Evolutionary conservation across 2,888 invertebrate genomes (phyloP).

Genomic region (Sthenelais limicola): DNA sequence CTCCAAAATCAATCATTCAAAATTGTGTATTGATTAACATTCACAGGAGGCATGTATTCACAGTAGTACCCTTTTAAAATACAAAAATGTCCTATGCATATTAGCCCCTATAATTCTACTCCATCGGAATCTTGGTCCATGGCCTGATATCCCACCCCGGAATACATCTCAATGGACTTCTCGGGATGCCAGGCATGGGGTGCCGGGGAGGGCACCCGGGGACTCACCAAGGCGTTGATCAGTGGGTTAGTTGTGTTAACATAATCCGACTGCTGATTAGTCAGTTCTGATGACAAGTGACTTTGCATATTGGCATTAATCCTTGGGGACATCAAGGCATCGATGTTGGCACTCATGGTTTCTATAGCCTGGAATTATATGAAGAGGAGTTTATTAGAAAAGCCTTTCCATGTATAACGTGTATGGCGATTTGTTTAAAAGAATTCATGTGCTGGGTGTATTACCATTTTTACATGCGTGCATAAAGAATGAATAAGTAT

Average conservation of each 20-base stretch:
- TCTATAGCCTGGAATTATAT: not conserved
- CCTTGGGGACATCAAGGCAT: conserved; percentile 23
- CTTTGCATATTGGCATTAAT: not conserved
- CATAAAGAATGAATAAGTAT: no score
- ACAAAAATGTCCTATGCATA: no score
- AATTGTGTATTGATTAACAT: no score
- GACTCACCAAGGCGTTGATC: conserved; percentile 16
- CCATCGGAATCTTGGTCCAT: conserved; percentile 10
- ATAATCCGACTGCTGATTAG: not conserved
- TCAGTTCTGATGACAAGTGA: conserved; percentile 1
- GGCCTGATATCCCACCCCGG: conserved; percentile 7
- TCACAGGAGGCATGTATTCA: no score
- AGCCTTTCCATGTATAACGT: no score
- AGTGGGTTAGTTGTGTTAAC: not conserved
- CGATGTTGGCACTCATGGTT: not conserved
- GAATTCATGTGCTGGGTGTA: no score
- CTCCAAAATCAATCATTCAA: no score
- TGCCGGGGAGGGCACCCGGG: not conserved
- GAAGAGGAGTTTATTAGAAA: no score
- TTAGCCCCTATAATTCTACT: conserved; percentile 5
- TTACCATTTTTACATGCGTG: no score
- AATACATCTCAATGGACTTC: not conserved
- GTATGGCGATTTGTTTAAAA: no score
- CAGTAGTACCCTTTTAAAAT: no score
- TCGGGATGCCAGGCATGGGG: no score